Percentiles rank a stretch among this genome's conserved stretches.
Evolutionary conservation across 2,888 invertebrate species (phyloP).

Genomic region (Trisateles emortualis): DNA sequence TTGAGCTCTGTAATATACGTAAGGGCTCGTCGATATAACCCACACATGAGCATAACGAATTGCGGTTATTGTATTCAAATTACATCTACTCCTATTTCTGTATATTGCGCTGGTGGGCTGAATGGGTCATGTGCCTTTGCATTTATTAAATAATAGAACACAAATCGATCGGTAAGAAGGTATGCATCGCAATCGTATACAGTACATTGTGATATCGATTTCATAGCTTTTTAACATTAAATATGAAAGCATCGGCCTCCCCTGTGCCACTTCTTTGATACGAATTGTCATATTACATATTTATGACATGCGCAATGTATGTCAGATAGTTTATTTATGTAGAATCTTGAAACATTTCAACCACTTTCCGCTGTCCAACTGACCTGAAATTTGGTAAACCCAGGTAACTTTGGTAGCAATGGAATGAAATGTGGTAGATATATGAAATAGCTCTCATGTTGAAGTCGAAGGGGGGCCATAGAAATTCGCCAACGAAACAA

Average conservation of each 20-base stretch:
- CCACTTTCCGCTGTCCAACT: too few relatives aligned
- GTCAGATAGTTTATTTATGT: too few relatives aligned
- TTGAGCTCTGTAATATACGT: constrained; percentile 13
- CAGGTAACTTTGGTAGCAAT: too few relatives aligned
- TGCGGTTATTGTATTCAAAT: constrained; percentile 65
- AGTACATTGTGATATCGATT: constrained; percentile 44
- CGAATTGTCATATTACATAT: not conserved
- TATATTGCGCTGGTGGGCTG: constrained; percentile 39
- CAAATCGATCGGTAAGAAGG: constrained; percentile 30
- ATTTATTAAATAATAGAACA: constrained; percentile 47
- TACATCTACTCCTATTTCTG: constrained; percentile 52
- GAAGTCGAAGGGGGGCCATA: too few relatives aligned
- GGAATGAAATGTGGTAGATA: too few relatives aligned
- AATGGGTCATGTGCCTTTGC: constrained; percentile 34
- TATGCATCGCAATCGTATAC: constrained; percentile 31
- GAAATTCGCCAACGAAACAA: too few relatives aligned
- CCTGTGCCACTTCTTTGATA: constrained; percentile 18
- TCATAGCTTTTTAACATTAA: constrained; percentile 33
- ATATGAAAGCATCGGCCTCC: constrained; percentile 22
- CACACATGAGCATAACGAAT: constrained; percentile 36
- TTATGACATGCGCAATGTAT: not conserved
- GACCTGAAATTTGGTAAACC: too few relatives aligned
- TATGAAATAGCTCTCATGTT: too few relatives aligned
- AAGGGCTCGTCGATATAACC: constrained; percentile 26
- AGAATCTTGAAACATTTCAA: not conserved